These are phyloP conservation scores for Rambutsinella grinnellia DNA, from an alignment of 2,888 invertebrate genomes.

Conservation along the genomic window DNA sequence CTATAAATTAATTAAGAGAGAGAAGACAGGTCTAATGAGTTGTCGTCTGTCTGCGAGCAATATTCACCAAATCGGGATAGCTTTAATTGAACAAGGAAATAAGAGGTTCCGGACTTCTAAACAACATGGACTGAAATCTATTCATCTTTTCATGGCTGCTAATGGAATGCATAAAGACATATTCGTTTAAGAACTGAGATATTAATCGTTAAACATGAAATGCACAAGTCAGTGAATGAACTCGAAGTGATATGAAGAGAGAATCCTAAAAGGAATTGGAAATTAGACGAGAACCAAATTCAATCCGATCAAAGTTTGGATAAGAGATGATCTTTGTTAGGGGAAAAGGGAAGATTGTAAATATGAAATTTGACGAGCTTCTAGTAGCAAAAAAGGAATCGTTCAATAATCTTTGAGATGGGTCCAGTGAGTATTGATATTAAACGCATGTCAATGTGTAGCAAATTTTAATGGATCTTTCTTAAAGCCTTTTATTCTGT, in stretches of 20 bases:
- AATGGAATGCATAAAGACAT: not conserved
- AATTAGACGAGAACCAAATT: not conserved
- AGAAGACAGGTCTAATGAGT: constrained; percentile 13
- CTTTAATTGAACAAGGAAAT: constrained; percentile 25
- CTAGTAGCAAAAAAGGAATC: constrained; percentile 2
- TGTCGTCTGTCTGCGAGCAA: constrained; percentile 15
- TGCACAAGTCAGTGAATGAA: not conserved
- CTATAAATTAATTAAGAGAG: constrained; percentile 24
- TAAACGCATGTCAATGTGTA: not conserved
- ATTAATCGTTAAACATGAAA: not conserved
- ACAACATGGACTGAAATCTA: not conserved
- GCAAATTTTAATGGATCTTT: constrained; percentile 1
- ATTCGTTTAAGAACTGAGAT: not conserved
- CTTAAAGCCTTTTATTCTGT: not conserved
- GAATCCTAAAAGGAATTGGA: not conserved
- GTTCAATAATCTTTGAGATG: not conserved
- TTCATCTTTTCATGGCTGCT: not conserved
- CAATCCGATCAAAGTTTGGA: not conserved
- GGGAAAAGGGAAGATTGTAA: not conserved
- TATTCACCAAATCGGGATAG: constrained; percentile 15
- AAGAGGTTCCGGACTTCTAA: not conserved
- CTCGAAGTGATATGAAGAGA: no score
- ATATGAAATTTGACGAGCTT: constrained; percentile 4
- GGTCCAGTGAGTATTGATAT: not conserved
- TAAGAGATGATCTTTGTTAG: no score